A percentile compares a stretch with the other conserved stretches of the same genome.
These are phyloP conservation scores for Cordilura impudica DNA, from an alignment of 2,888 invertebrate genomes.

Conservation along the genomic window DNA sequence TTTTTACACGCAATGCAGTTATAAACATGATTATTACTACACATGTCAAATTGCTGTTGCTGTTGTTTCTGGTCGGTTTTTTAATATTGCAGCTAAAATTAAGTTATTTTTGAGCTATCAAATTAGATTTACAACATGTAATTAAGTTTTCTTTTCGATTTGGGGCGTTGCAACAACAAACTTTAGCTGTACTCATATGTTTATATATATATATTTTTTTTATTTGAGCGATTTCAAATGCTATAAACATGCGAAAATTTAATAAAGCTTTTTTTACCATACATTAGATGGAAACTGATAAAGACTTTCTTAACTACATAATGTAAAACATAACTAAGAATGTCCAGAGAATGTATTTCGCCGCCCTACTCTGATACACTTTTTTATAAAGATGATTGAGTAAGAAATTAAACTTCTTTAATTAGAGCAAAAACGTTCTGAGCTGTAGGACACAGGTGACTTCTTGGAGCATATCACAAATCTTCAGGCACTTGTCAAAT, in stretches of 20 bases:
- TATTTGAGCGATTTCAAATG: conserved; percentile 22
- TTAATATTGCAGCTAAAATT: conserved; percentile 48
- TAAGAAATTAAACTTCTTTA: no score
- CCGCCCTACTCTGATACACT: no score
- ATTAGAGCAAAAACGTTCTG: no score
- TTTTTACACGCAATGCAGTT: conserved; percentile 61
- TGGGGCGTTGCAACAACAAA: conserved; percentile 1
- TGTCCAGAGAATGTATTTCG: no score
- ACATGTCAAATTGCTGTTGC: conserved; percentile 20
- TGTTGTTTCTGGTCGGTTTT: conserved; percentile 27
- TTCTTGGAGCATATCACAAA: no score
- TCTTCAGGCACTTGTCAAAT: no score
- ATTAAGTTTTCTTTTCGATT: conserved; percentile 29
- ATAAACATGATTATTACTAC: conserved; percentile 36
- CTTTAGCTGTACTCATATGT: no score
- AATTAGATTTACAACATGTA: conserved; percentile 54
- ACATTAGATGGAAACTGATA: not conserved
- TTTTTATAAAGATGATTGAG: no score
- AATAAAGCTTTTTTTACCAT: not conserved
- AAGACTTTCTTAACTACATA: not conserved
- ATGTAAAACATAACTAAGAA: no score
- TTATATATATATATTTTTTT: no score
- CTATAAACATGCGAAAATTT: conserved; percentile 36
- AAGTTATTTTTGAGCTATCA: conserved; percentile 57
- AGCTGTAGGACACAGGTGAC: no score